These are phyloP conservation scores for Ictidomys tridecemlineatus DNA, from an alignment of 2,113 vertebrate species.

Conservation along the genomic window DNA sequence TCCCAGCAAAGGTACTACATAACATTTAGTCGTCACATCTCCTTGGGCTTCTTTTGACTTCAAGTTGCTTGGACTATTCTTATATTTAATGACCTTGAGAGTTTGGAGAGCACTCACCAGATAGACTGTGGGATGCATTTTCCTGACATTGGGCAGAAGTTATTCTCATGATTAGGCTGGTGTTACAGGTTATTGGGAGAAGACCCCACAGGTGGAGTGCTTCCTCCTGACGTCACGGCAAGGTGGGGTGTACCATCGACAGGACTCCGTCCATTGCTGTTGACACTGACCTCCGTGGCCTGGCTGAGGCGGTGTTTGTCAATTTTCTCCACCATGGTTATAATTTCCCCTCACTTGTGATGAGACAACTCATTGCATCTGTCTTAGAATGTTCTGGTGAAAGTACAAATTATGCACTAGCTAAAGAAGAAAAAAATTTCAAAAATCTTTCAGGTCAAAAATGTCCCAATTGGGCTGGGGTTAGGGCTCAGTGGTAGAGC, in stretches of 20 bases:
- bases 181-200: background rate
- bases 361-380: background rate
- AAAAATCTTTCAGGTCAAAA: constrained; percentile 2
- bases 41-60: background rate
- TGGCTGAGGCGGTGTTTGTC: background rate
- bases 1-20: background rate
- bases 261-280: background rate
- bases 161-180: background rate
- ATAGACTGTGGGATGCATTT: background rate
- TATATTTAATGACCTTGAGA: background rate
- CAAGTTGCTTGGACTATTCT: background rate
- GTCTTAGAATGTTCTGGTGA: background rate
- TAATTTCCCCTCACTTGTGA: background rate
- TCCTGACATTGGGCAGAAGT: background rate
- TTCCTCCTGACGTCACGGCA: background rate
- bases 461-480: background rate
- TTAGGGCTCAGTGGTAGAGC: too few species aligned
- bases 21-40: background rate
- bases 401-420: background rate
- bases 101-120: background rate
- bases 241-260: background rate
- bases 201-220: background rate
- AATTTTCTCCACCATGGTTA: background rate
- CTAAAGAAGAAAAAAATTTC: background rate
- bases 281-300: background rate